A percentile compares a stretch with the other conserved stretches of the same genome.
These are phyloP conservation scores for Rattus rattus DNA, from an alignment of 2,113 vertebrate species.

Conservation along the genomic window DNA sequence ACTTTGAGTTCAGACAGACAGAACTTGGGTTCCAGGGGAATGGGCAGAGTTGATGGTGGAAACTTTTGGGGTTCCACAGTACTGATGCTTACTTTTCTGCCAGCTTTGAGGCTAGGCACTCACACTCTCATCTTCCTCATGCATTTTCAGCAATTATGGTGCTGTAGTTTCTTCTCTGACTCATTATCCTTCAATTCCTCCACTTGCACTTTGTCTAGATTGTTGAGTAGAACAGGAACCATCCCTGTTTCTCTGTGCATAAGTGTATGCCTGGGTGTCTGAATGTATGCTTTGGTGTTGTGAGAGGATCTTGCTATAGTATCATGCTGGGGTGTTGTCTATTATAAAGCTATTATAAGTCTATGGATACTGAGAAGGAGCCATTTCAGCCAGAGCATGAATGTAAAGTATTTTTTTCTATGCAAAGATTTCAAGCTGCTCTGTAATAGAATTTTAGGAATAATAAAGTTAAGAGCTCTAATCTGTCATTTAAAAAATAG, in stretches of 20 bases:
- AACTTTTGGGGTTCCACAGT: not conserved
- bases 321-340: not conserved
- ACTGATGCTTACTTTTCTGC: not conserved
- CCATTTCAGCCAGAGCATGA: not conserved
- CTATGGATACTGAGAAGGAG: not conserved
- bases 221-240: not conserved
- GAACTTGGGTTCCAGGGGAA: not conserved
- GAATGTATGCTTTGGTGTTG: not conserved
- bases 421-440: constrained; percentile 56
- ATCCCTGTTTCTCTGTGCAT: not conserved
- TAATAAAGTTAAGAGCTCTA: constrained; percentile 62
- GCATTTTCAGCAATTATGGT: not conserved
- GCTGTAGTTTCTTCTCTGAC: not conserved
- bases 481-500: constrained; percentile 68
- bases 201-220: not conserved
- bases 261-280: fast-evolving
- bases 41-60: not conserved
- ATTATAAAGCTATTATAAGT: not conserved
- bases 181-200: not conserved
- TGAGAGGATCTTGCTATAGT: not conserved
- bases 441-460: constrained; percentile 52
- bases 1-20: constrained; percentile 38
- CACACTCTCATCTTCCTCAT: not conserved
- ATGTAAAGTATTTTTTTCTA: constrained; percentile 45
- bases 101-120: not conserved